Evolutionary conservation across 2,113 vertebrate genomes (phyloP), one percentile per base, ranked within the genome.

Genomic region (Acrocephalus arundinaceus): DNA sequence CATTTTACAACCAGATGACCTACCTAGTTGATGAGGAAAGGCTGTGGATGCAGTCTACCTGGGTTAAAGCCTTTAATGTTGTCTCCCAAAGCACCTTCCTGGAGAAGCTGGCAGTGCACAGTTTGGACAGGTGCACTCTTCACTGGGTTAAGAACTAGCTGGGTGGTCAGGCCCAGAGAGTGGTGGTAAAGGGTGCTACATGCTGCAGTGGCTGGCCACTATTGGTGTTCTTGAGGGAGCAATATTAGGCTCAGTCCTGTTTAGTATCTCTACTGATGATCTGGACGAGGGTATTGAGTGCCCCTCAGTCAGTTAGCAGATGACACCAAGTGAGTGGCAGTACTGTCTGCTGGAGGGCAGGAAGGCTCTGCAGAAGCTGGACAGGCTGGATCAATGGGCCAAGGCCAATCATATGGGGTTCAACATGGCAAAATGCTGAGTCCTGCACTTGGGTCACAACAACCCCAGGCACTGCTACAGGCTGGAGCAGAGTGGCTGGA

Each of bases 211-310:
- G 11, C 25, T 16, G 27, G 15, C 67, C 65, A 82, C 11, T 15
- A 24, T 2, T 13, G 52, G 15, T 11, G 28, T 1, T 57, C 21
- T 27, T 1, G 0, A 83, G 22, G 28, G 13, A 52, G 8, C 77
- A 39, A 15, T 18, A 54, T 13, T 31, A 39, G 20, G 52, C 24
- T 35, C 58, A 57, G 27, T 31, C 41, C 65, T 73, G 25, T 73
- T 72, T 7, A 58, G 10, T 33, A 19, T 7, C 43, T 65, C 51
- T 65, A 3, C 31, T 27, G 67, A 51, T 28, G 22, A 66, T 11
- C 25, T 33, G 21, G 6, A 51, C 1, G 2, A 65, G 7, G 10
- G 9, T 43, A 57, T 5, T 30, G 51, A 80, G 35, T 43, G 35
- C 7, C 41, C 43, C 28, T 46, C 31, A 73, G 75, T 19, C 35